These are phyloP conservation scores for Xiphydria camelus DNA, from an alignment of 2,888 invertebrate genomes.

Conservation along the genomic window DNA sequence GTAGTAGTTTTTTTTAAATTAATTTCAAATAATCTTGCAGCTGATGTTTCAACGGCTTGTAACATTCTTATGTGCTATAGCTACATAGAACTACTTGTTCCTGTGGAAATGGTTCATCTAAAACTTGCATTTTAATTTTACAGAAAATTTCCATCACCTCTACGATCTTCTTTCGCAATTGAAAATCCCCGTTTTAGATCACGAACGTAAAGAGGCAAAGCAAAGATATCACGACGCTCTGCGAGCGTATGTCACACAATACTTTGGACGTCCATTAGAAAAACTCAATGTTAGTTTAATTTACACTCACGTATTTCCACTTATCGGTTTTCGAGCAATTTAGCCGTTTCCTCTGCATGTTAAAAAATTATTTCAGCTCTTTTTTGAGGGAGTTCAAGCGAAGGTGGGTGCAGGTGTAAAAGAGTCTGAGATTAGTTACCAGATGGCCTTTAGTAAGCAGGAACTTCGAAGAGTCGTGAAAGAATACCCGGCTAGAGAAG, in stretches of 20 bases:
- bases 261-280: conserved; percentile 91
- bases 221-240: conserved; percentile 87
- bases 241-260: conserved; percentile 88
- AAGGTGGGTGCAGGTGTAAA: conserved; percentile 93
- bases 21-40: no score
- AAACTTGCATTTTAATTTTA: no score
- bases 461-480: conserved; percentile 93
- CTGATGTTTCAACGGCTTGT: no score
- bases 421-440: conserved; percentile 96
- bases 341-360: conserved; percentile 1
- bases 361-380: conserved; percentile 66
- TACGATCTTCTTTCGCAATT: conserved; percentile 83
- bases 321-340: neutral
- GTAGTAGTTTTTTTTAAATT: no score
- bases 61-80: no score
- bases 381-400: conserved; percentile 96
- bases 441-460: conserved; percentile 95
- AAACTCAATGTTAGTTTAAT: conserved; percentile 76
- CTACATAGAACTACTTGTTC: no score
- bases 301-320: neutral
- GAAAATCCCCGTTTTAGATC: conserved; percentile 87
- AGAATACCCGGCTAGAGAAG: conserved; percentile 91
- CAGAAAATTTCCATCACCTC: conserved; percentile 94
- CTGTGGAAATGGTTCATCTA: no score
- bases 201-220: conserved; percentile 87